Evolutionary conservation across 2,797 vertebrate species (phyloP).

Genomic region (Lagorchestes hirsutus): DNA sequence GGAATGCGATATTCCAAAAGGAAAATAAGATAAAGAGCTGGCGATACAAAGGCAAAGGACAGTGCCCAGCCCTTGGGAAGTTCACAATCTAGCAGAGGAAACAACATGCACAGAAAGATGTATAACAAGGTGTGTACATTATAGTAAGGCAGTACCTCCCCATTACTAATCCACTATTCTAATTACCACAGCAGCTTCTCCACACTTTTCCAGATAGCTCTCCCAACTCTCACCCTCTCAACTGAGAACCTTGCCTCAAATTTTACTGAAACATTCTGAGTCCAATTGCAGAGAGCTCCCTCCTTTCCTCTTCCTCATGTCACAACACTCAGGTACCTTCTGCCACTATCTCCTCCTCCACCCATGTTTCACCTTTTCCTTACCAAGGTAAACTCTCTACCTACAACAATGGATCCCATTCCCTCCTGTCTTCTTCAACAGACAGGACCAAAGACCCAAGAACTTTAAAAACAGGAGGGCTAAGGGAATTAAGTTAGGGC

Average conservation of each 20-base stretch:
- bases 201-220: neutral
- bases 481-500: neutral
- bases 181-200: neutral
- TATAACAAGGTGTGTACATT: neutral
- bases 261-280: neutral
- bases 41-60: neutral
- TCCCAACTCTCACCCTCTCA: neutral
- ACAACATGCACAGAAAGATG: neutral
- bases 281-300: neutral
- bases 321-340: neutral
- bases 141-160: neutral
- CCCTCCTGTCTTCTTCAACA: neutral
- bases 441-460: neutral
- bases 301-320: neutral
- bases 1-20: neutral
- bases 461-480: neutral
- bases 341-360: neutral
- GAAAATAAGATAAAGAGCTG: neutral
- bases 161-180: neutral
- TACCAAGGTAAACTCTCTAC: neutral
- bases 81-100: neutral
- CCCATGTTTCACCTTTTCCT: neutral
- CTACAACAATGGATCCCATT: neutral
- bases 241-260: neutral
- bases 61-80: neutral